These are phyloP conservation scores for Scaptomyza reducta DNA, from an alignment of 2,888 invertebrate genomes.

Conservation along the genomic window DNA sequence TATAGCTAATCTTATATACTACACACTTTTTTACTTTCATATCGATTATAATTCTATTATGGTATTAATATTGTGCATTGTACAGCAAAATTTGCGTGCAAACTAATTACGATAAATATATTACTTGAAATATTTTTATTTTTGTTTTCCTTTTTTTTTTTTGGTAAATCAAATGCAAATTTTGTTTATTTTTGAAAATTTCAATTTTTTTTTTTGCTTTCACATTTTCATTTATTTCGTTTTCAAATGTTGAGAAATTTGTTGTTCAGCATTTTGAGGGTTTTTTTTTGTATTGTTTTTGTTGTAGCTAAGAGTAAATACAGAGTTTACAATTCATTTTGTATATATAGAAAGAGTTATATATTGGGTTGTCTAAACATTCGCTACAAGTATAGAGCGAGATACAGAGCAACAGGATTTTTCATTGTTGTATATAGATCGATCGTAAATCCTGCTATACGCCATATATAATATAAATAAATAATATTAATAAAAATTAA, in stretches of 20 bases:
- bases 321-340: constrained; percentile 61
- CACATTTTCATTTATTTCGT: constrained; percentile 47
- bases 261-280: constrained; percentile 54
- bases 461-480: constrained; percentile 36
- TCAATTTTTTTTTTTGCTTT: constrained; percentile 34
- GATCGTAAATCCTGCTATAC: constrained; percentile 29
- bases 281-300: constrained; percentile 15
- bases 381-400: constrained; percentile 75
- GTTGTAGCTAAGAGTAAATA: constrained; percentile 68
- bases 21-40: constrained; percentile 13
- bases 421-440: constrained; percentile 34
- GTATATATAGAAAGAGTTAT: constrained; percentile 62
- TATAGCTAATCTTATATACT: constrained; percentile 32
- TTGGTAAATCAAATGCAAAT: constrained; percentile 61
- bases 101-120: constrained; percentile 58
- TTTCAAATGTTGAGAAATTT: constrained; percentile 62
- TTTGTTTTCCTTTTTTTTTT: constrained; percentile 1
- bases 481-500: constrained; percentile 27
- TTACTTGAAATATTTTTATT: constrained; percentile 21
- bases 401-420: constrained; percentile 55
- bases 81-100: constrained; percentile 67
- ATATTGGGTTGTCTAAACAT: constrained; percentile 57
- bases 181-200: constrained; percentile 38
- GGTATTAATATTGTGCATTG: constrained; percentile 49
- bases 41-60: constrained; percentile 16